phyloP scores from a whole-genome alignment of 2,113 vertebrate genomes.

The Zosterops hypoxanthus region DNA sequence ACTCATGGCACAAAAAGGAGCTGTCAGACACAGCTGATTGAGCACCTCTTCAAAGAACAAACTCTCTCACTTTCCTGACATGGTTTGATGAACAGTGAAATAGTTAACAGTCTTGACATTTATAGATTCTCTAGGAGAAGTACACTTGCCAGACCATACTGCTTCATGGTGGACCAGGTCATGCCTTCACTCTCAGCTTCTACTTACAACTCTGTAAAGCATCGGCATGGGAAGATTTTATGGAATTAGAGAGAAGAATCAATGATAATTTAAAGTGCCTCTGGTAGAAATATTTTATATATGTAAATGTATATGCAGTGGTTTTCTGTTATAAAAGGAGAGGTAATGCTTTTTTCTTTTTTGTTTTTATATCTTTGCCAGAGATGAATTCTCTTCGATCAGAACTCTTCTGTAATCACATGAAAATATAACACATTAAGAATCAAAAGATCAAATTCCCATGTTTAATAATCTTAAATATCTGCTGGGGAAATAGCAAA shows the following conservation, averaged over 20 bases:
- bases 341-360: not conserved
- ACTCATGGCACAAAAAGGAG: not conserved
- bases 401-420: not conserved
- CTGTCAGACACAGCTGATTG: constrained; percentile 16
- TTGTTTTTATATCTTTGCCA: not conserved
- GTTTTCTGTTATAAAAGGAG: not conserved
- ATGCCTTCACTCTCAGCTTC: not conserved
- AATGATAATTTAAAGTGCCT: not conserved
- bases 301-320: not conserved
- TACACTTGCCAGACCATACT: not conserved
- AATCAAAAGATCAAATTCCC: not conserved
- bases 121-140: not conserved
- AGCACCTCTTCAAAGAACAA: not conserved
- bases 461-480: not conserved
- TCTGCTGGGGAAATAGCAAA: not conserved
- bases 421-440: not conserved
- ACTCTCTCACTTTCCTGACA: constrained; percentile 13
- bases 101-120: constrained; percentile 27
- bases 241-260: not conserved
- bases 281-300: not conserved
- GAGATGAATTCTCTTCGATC: not conserved
- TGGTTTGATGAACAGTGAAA: constrained; percentile 37
- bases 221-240: not conserved
- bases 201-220: not conserved
- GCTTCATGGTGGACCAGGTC: not conserved